Base-by-base conservation (phyloP, 2,888 invertebrate genomes). In the Drosophila cracens region DNA sequence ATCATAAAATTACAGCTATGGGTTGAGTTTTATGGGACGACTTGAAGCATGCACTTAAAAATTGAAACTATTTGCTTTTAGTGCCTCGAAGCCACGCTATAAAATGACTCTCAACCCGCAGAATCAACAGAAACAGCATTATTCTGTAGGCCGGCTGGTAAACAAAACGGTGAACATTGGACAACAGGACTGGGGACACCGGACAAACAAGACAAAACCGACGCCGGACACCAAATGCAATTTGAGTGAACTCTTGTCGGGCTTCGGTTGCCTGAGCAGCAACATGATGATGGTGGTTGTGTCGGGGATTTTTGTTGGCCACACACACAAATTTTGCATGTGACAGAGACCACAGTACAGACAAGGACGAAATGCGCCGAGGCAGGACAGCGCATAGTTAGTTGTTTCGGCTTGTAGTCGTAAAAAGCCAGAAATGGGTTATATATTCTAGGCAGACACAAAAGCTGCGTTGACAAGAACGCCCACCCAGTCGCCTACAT, bases 391-490 rank as follows among this genome's bases (percentile, higher is more conserved):
- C 43, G 36, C 71, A 82, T 72, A 76, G 81, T 80, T 84, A 83
- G 79, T 88, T 84, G 85, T 77, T 77, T 59, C 46, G 77, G 73
- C 62, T 70, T 65, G 88, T 87, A 61, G 85, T 84, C 58, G 82
- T 76, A 84, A 87, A 83, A 87, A 89, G 89, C 87, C 85, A 87
- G 87, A 85, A 85, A 89, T 83, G 87, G 83, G 86, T 90, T 89
- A 89, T 83, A 89, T 85, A 83, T 88, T 77, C 90, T 81, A 80
- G 89, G 75, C 83, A 77, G 74, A 74, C 70, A 85, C 86, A 86
- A 89, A 88, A 90, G 88, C 87, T 86, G 83, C 85, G 90, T 89
- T 90, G 85, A 86, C 85, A 86, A 86, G 90, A 81, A 70, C 83
- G 66, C 74, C 29, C 83, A 25, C 54, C 16, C 27, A 27, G 27